Conservation (phyloP, 2,113 vertebrate genomes). For the Micromys minutus region DNA sequence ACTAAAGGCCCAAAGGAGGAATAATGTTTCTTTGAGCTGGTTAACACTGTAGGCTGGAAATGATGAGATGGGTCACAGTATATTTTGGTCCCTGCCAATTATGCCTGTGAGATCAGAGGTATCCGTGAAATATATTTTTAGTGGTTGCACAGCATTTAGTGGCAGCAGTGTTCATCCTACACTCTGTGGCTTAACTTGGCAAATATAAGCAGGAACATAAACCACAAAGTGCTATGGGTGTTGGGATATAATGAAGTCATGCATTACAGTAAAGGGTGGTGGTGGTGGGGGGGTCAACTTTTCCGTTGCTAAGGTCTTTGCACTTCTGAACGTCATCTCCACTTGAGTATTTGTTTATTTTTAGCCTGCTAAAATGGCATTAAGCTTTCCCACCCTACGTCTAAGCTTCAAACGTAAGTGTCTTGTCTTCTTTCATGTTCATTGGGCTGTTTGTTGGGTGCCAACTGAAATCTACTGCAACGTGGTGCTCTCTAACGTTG, state of each 20-base stretch:
- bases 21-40: constrained; percentile 54
- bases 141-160: constrained; percentile 69
- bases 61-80: constrained; percentile 40
- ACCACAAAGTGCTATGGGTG: constrained; percentile 69
- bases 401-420: neutral
- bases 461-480: neutral
- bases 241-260: constrained; percentile 73
- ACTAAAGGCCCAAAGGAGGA: neutral
- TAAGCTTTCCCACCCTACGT: neutral
- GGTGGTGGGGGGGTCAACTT: neutral
- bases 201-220: constrained; percentile 37
- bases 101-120: constrained; percentile 74
- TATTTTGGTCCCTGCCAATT: constrained; percentile 68
- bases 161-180: constrained; percentile 54
- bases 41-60: constrained; percentile 52
- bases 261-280: constrained; percentile 56
- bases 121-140: constrained; percentile 65
- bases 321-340: neutral
- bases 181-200: constrained; percentile 73
- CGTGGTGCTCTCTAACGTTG: neutral
- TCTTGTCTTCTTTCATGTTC: neutral
- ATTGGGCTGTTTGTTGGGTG: neutral
- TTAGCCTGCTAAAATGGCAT: constrained; percentile 18
- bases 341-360: constrained; percentile 47
- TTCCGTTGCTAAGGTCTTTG: constrained; percentile 22